Evolutionary conservation across 2,888 invertebrate genomes (phyloP), one percentile per base, ranked within the genome.

Genomic region (Ormyrus thymus): DNA sequence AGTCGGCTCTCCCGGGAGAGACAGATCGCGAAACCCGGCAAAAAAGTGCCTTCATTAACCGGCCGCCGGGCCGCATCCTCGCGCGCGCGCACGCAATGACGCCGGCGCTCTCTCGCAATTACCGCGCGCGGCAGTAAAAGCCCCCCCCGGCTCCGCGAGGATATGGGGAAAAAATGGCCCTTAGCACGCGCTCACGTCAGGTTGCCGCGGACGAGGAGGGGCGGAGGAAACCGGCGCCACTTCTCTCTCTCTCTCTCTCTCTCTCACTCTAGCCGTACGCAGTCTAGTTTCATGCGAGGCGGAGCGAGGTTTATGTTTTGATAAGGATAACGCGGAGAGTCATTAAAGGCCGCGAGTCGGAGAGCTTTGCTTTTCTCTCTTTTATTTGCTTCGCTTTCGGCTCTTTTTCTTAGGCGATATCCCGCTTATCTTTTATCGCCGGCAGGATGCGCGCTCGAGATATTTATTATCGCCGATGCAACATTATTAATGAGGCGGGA

Each of bases 91-190:
- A 78, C 73, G 68, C 73, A 68, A 68, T 79, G 80, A 80, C 78
- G 76, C 76, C 62, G 62, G 76, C 81, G 78, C 80, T 72, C 79
- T 66, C 76, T 79, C 82, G 70, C 78, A 78, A 78, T 78, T 78
- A 78, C 74, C 64, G 69, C 43, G 66, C 11, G 48, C 48, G 13
- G 66, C 61, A 11, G 70, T 59, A 59, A 50, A 59, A 59, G 64
- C 55, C 1, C 29, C 3, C 3, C 29, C 29, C 29, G 9, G 43
- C 48, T 29, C 29, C 29, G 50, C 53, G 55, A 48, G 46, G 15
- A 15, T n/a, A n/a, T 7, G 56, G 46, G 55, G 46, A 58, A 66
- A 72, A 66, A 69, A 61, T 64, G 55, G 56, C 58, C 76, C 69
- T 76, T 76, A 72, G 46, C 71, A 53, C 48, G 76, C 62, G 62